These are phyloP conservation scores for Pseudopleuronectes americanus DNA, from an alignment of 2,797 vertebrate genomes.

Conservation along the genomic window DNA sequence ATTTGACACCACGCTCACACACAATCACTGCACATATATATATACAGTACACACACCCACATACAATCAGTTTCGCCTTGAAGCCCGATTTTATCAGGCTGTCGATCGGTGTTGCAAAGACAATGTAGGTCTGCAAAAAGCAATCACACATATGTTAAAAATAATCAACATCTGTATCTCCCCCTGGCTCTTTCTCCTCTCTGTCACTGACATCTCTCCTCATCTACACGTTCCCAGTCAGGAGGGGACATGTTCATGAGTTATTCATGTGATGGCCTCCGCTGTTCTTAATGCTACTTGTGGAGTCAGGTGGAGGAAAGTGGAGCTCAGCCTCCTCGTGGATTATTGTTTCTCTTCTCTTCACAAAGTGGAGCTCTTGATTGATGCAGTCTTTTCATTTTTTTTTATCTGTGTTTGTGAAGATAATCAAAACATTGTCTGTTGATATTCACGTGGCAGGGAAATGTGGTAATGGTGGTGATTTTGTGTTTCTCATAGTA, in stretches of 20 bases:
- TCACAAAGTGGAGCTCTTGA: too few relatives aligned
- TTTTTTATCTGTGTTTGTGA: too few relatives aligned
- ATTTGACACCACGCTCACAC: conserved; percentile 30
- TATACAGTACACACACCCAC: conserved; percentile 21
- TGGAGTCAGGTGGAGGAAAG: not conserved
- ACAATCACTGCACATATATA: not conserved
- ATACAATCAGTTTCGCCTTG: conserved; percentile 40
- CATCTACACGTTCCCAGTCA: conserved; percentile 29
- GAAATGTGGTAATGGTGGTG: too few relatives aligned
- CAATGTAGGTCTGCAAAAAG: conserved; percentile 19
- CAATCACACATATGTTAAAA: conserved; percentile 19
- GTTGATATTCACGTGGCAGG: too few relatives aligned
- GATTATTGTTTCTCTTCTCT: too few relatives aligned
- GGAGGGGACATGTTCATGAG: conserved; percentile 4
- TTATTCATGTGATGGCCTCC: conserved; percentile 23
- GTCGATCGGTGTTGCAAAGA: conserved; percentile 43
- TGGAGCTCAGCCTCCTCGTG: too few relatives aligned
- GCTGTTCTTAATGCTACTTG: conserved; percentile 16
- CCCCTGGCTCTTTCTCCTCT: conserved; percentile 25
- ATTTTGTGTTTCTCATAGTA: too few relatives aligned
- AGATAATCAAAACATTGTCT: too few relatives aligned
- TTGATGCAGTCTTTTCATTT: too few relatives aligned
- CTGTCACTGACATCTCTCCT: not conserved
- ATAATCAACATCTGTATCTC: conserved; percentile 44
- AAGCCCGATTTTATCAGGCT: conserved; percentile 54